Percentiles rank a stretch among this genome's conserved stretches.
Conservation (phyloP, 2,888 invertebrate species). For the Eulithis testata region DNA sequence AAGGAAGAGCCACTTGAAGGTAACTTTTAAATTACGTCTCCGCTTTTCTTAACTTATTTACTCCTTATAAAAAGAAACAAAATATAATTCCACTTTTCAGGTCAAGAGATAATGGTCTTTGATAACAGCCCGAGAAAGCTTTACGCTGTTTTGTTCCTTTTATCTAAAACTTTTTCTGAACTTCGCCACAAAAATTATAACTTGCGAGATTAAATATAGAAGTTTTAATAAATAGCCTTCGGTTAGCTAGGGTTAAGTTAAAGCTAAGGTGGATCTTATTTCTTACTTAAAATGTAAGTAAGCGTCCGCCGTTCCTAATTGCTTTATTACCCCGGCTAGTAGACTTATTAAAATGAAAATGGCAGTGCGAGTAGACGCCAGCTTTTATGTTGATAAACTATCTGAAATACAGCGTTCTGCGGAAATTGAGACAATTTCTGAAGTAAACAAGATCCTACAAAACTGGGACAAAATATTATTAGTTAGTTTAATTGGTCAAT, state of each 20-base stretch:
- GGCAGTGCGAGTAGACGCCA: slow-evolving; percentile 4
- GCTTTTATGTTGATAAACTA: slow-evolving; percentile 19
- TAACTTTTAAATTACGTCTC: slow-evolving; percentile 80
- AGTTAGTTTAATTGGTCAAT: slow-evolving; percentile 3
- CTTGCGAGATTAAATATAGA: slow-evolving; percentile 79
- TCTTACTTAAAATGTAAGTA: slow-evolving; percentile 49
- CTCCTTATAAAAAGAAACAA: slow-evolving; percentile 79
- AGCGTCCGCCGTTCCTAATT: slow-evolving; percentile 23
- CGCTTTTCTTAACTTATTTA: slow-evolving; percentile 78
- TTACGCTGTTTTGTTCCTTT: slow-evolving; percentile 83
- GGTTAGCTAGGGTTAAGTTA: slow-evolving; percentile 74
- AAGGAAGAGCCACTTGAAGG: slow-evolving; percentile 64
- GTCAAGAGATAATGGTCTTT: slow-evolving; percentile 83
- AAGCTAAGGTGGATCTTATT: slow-evolving; percentile 63
- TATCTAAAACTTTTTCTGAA: slow-evolving; percentile 78
- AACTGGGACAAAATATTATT: neutral
- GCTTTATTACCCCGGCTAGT: slow-evolving; percentile 21
- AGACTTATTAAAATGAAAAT: slow-evolving; percentile 21
- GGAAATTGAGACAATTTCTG: neutral
- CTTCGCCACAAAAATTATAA: slow-evolving; percentile 81
- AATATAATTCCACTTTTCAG: slow-evolving; percentile 83
- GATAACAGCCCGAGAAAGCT: slow-evolving; percentile 83
- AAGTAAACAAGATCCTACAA: slow-evolving; percentile 6
- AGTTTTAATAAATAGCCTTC: slow-evolving; percentile 79
- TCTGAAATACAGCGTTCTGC: slow-evolving; percentile 3